Conservation (phyloP, 2,888 invertebrate species). For the Drosophila atroscutellata region DNA sequence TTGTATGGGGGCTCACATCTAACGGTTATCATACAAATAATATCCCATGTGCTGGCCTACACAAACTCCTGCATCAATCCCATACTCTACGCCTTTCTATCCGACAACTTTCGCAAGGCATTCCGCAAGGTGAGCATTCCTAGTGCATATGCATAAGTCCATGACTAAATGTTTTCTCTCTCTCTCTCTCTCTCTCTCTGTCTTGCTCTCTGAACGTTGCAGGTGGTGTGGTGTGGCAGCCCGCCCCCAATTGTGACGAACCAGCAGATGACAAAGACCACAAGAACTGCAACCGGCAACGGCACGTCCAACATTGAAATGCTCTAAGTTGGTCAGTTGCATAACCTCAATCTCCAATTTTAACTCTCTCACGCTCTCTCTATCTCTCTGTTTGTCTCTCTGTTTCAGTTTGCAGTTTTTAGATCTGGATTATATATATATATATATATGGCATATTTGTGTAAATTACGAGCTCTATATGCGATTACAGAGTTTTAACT, state of each 20-base stretch:
- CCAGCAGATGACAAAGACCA: conserved; percentile 88
- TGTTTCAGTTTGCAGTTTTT: conserved; percentile 7
- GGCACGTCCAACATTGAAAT: conserved; percentile 86
- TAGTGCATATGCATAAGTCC: background rate
- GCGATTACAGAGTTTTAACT: conserved; percentile 34
- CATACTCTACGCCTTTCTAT: conserved; percentile 96
- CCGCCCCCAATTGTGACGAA: conserved; percentile 83
- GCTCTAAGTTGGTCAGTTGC: conserved; percentile 78
- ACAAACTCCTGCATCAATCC: conserved; percentile 98
- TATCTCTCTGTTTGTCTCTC: background rate
- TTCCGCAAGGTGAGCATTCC: conserved; percentile 87
- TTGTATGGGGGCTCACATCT: conserved; percentile 89
- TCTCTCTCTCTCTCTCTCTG: background rate
- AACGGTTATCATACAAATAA: conserved; percentile 91
- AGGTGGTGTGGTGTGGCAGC: conserved; percentile 85
- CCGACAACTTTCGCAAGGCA: conserved; percentile 96
- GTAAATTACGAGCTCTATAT: conserved; percentile 21
- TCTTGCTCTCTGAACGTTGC: background rate
- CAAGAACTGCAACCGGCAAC: conserved; percentile 88
- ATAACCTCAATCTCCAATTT: background rate
- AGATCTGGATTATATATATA: conserved; percentile 5
- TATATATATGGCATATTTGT: conserved; percentile 25
- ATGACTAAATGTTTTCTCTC: background rate
- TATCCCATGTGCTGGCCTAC: conserved; percentile 93
- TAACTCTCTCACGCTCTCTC: background rate